A percentile compares a stretch with the other conserved stretches of the same genome.
These are phyloP conservation scores for Napeogenes sylphis DNA, from an alignment of 2,888 invertebrate genomes.

Conservation along the genomic window DNA sequence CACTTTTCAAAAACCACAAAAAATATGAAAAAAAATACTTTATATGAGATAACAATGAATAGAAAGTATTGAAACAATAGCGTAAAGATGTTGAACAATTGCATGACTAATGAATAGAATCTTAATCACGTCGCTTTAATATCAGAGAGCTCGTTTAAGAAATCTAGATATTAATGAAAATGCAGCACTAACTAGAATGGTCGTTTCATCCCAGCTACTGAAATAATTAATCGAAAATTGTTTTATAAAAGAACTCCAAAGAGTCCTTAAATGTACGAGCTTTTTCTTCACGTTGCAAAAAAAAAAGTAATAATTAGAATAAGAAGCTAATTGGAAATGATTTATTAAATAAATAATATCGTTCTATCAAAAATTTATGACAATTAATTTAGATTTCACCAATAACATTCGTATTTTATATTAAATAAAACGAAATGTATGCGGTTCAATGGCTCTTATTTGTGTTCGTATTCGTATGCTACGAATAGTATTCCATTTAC, in stretches of 20 bases:
- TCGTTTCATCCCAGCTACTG: constrained; percentile 47
- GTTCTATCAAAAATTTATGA: no score
- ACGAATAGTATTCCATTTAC: no score
- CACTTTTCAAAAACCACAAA: not conserved
- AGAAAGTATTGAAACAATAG: constrained; percentile 4
- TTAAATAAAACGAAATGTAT: no score
- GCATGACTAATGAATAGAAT: constrained; percentile 50
- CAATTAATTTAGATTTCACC: no score
- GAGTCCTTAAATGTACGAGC: constrained; percentile 16
- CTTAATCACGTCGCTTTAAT: constrained; percentile 68
- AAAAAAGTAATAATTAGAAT: no score
- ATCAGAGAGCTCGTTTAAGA: constrained; percentile 63
- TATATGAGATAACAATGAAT: not conserved
- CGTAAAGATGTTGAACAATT: constrained; percentile 12
- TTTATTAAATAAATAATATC: no score
- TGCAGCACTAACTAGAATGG: constrained; percentile 71
- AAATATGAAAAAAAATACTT: not conserved
- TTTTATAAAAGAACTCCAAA: constrained; percentile 26
- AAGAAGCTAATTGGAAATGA: no score
- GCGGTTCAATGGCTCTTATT: no score
- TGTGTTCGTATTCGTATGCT: no score
- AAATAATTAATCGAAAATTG: constrained; percentile 20
- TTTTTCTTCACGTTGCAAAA: not conserved
- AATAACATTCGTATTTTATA: no score
- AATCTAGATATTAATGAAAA: constrained; percentile 70